Base-by-base conservation (phyloP, 2,113 vertebrate species). In the Potamarius usumacintae region DNA sequence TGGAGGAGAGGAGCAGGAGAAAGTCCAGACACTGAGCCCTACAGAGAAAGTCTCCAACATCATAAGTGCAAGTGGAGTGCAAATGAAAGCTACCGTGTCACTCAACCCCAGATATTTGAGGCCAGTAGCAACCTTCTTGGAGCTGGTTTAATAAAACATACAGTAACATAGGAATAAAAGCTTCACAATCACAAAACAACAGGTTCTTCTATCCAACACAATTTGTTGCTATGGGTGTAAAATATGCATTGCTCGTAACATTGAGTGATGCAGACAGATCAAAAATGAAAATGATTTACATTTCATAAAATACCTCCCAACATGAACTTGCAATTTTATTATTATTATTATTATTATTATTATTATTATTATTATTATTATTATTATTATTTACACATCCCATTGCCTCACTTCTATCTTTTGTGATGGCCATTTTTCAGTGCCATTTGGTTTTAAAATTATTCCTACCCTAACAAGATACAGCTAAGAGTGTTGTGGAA, bases 401-500 rank as follows among this genome's bases (percentile, higher is more conserved):
- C 2, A 48, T 42, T 74, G 69, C 69, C 12, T 14, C 4, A 20
- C 14, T 55, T 27, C 52, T 14, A 12, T 1, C 2, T 34, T 85
- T 25, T 80, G 8, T 72, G 42, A 50, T 81, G 67, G 42, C 65
- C 22, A 82, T 81, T 22, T 80, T 74, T 82, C 30, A 87, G 30
- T 18, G 48, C n/a, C 7, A 63, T 82, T 85, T 89, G n/a, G 22
- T 52, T 74, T 85, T 58, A 25, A 34, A 78, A 84, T 82, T 58
- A 80, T 69, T 79, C 34, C 50, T 77, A 52, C 76, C 53, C 50
- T 69, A 85, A 89, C 67, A 85, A 65, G 52, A 57, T 69, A 1
- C 52, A 89, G 30, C 52, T 79, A 27, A 30, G 78, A 83, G 52
- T 83, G 83, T 72, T 85, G 89, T 65, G n/a, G 17, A 89, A 87